Evolutionary conservation across 2,797 vertebrate species (phyloP).

Genomic region (Pseudopleuronectes americanus): DNA sequence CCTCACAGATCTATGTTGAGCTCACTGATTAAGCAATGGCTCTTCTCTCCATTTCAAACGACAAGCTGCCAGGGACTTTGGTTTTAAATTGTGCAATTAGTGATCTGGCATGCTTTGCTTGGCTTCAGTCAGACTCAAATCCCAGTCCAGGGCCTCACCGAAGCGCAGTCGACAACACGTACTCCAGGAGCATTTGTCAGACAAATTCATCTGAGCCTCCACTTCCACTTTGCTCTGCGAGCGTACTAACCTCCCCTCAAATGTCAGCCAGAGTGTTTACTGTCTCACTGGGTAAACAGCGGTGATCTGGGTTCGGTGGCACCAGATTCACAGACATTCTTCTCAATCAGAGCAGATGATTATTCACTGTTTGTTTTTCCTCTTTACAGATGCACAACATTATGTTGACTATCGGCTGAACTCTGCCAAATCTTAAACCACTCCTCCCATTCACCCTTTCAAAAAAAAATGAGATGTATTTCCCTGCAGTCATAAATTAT

Average conservation of each 20-base stretch:
- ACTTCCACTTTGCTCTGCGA: slow-evolving; percentile 66
- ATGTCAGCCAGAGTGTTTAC: slow-evolving; percentile 75
- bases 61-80: slow-evolving; percentile 81
- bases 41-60: slow-evolving; percentile 77
- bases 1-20: slow-evolving; percentile 75
- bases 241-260: slow-evolving; percentile 71
- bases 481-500: slow-evolving; percentile 68
- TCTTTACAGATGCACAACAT: slow-evolving; percentile 47
- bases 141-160: slow-evolving; percentile 71
- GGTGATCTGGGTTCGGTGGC: slow-evolving; percentile 48
- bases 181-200: slow-evolving; percentile 79
- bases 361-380: slow-evolving; percentile 37
- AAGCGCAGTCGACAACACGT: slow-evolving; percentile 73
- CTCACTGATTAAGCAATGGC: slow-evolving; percentile 79
- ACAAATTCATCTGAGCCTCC: slow-evolving; percentile 74
- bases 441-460: slow-evolving; percentile 35
- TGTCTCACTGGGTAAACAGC: slow-evolving; percentile 68
- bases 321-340: slow-evolving; percentile 59
- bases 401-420: slow-evolving; percentile 41
- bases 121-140: slow-evolving; percentile 76
- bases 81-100: slow-evolving; percentile 84
- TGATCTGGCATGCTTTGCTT: slow-evolving; percentile 79
- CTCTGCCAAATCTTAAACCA: slow-evolving; percentile 48
- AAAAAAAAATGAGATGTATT: slow-evolving; percentile 52
- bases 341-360: slow-evolving; percentile 59